Percentiles rank a stretch among this genome's conserved stretches.
Evolutionary conservation across 2,888 invertebrate species (phyloP).

Genomic region (Oxyscelio sp.): DNA sequence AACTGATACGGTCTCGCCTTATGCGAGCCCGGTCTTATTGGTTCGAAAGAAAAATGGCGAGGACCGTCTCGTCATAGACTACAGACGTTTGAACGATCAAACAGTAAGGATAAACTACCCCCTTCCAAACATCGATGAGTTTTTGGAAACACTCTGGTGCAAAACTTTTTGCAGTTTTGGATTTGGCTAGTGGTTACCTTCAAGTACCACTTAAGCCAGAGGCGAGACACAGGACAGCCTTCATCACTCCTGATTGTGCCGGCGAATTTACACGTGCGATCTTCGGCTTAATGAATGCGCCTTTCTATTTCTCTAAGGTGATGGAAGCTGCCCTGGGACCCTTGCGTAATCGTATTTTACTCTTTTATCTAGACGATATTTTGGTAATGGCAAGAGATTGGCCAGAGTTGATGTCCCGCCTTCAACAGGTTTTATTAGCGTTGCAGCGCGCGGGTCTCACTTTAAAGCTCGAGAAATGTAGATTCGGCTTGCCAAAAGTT

Average conservation of each 20-base stretch:
- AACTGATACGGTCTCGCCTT: constrained; percentile 48
- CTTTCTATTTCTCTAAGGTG: constrained; percentile 76
- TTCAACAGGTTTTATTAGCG: too few species aligned
- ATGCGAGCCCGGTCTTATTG: constrained; percentile 52
- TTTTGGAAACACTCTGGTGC: not conserved
- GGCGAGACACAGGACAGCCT: constrained; percentile 66
- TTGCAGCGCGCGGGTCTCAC: too few species aligned
- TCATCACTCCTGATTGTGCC: constrained; percentile 73
- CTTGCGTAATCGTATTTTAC: not conserved
- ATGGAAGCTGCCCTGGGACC: constrained; percentile 50
- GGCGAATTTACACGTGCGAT: constrained; percentile 79
- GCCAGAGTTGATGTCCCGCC: not conserved
- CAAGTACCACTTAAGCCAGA: constrained; percentile 51
- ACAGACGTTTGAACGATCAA: constrained; percentile 52
- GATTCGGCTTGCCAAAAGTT: too few species aligned
- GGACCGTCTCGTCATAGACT: constrained; percentile 67
- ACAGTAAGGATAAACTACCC: too few species aligned
- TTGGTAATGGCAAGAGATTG: not conserved
- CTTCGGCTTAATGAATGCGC: too few species aligned
- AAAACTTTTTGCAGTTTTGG: constrained; percentile 28
- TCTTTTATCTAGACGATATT: not conserved
- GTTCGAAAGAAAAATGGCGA: constrained; percentile 65
- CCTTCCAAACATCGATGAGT: constrained; percentile 49
- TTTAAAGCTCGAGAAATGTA: too few species aligned
- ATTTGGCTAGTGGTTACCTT: constrained; percentile 61